Base-by-base conservation (phyloP, 2,888 invertebrate genomes). In the Drosophila picticornis region DNA sequence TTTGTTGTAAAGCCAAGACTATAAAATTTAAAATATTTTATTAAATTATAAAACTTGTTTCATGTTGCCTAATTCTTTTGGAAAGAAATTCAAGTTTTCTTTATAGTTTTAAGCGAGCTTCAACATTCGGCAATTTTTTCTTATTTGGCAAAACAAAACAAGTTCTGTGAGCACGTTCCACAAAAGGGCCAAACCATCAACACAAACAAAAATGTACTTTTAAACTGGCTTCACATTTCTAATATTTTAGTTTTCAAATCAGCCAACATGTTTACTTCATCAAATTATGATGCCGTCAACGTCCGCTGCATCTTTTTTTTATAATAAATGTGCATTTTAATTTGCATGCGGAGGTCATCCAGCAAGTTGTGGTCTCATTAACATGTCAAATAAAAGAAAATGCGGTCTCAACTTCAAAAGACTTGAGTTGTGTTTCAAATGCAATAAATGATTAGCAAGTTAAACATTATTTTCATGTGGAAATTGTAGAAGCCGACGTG, bases 361-460 rank as follows among this genome's bases (percentile, higher is more conserved):
- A 36, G n/a, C 40, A 27, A n/a, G 16, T 58, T 7, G 19, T 38
- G 9, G 27, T 6, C 25, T 57, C 43, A 51, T 0, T 2, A 7
- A 36, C 50, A 70, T 46, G 55, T 70, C 40, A 61, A 50, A 27
- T 11, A 6, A 19, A 25, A 16, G 19, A 19, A 27, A 16, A n/a
- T 36, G 19, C 9, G 16, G 4, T 13, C 10, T 22, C 22, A 36
- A 53, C 29, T 22, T 52, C 22, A 46, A 73, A 48, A 34, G 27
- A 36, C 5, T 10, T 29, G 48, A 19, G 25, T 9, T 22, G 65
- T 34, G 19, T 25, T 5, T 4, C 11, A 55, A 53, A 70, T 57
- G 61, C 29, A 46, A 53, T 43, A 68, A 68, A 59, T 73, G 36
- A 11, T 31, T 25, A 32, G 34, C 27, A 61, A 66, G 52, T 65